A percentile compares a stretch with the other conserved stretches of the same genome.
phyloP scores from a whole-genome alignment of 2,797 vertebrate species.

The Cynopterus sphinx region DNA sequence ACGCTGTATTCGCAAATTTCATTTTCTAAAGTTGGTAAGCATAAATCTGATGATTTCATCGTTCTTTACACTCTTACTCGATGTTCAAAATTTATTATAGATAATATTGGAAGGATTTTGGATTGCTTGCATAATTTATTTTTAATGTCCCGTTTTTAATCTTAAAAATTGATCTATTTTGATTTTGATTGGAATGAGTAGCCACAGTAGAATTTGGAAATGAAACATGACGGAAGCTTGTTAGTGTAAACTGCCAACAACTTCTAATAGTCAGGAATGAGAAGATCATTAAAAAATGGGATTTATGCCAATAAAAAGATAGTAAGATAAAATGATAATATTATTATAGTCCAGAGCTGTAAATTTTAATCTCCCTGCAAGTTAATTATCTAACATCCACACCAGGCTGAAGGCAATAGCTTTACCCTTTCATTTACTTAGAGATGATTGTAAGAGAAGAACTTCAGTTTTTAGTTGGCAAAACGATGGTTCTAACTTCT shows the following conservation, averaged over 20 bases:
- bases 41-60: conserved; percentile 3
- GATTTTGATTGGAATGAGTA: conserved; percentile 79
- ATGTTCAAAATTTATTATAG: conserved; percentile 47
- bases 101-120: conserved; percentile 39
- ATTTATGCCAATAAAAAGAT: conserved; percentile 75
- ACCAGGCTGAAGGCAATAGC: neutral
- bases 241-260: conserved; percentile 81
- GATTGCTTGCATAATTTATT: conserved; percentile 60
- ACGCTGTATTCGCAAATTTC: neutral
- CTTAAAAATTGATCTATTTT: conserved; percentile 72
- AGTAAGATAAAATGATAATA: conserved; percentile 73
- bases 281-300: conserved; percentile 57
- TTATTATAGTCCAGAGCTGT: conserved; percentile 51
- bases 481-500: neutral
- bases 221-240: conserved; percentile 79
- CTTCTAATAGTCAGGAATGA: conserved; percentile 77
- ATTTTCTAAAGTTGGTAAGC: conserved; percentile 12
- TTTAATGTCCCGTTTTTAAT: conserved; percentile 64
- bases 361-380: conserved; percentile 61
- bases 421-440: neutral
- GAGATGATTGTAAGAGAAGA: neutral
- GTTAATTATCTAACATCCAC: neutral
- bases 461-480: neutral
- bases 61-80: conserved; percentile 30
- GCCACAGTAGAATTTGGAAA: conserved; percentile 81